Conservation (phyloP, 2,113 vertebrate species). For the Hirundichthys speculiger region DNA sequence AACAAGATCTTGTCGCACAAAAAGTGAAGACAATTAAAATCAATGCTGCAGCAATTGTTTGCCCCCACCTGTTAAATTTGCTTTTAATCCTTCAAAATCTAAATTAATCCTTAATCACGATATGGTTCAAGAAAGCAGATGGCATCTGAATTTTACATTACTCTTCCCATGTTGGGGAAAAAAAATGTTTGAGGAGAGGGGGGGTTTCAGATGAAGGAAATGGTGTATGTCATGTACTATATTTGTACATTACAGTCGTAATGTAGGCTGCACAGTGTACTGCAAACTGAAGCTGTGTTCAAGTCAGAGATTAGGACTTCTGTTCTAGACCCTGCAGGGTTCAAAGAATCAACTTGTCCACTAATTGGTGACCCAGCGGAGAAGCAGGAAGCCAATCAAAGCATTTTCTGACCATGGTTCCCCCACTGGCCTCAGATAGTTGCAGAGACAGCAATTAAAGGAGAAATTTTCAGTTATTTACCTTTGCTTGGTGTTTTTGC, state of each 20-base stretch:
- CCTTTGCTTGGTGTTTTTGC: constrained; percentile 46
- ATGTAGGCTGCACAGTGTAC: constrained; percentile 16
- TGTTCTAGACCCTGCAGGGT: constrained; percentile 70
- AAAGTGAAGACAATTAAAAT: constrained; percentile 80
- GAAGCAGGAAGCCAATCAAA: constrained; percentile 72
- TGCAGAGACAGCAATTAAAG: constrained; percentile 77
- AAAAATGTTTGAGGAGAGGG: too few relatives aligned
- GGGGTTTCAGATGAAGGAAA: constrained; percentile 16
- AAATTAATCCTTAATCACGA: constrained; percentile 66
- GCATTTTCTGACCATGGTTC: constrained; percentile 49
- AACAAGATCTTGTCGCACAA: constrained; percentile 75
- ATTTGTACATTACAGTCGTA: constrained; percentile 57
- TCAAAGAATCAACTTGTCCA: constrained; percentile 72
- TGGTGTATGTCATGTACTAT: constrained; percentile 32
- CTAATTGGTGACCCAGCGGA: constrained; percentile 82
- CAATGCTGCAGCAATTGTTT: constrained; percentile 70
- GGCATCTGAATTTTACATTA: constrained; percentile 48
- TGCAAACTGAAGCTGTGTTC: constrained; percentile 54
- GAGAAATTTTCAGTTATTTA: constrained; percentile 61
- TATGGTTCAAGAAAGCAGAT: constrained; percentile 48
- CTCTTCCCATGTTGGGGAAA: constrained; percentile 19
- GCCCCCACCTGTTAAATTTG: constrained; percentile 63
- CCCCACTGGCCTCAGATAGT: constrained; percentile 62
- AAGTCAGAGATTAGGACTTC: constrained; percentile 68
- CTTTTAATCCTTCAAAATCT: constrained; percentile 73